These are phyloP conservation scores for Troides aeacus DNA, from an alignment of 2,888 invertebrate species.

Conservation along the genomic window DNA sequence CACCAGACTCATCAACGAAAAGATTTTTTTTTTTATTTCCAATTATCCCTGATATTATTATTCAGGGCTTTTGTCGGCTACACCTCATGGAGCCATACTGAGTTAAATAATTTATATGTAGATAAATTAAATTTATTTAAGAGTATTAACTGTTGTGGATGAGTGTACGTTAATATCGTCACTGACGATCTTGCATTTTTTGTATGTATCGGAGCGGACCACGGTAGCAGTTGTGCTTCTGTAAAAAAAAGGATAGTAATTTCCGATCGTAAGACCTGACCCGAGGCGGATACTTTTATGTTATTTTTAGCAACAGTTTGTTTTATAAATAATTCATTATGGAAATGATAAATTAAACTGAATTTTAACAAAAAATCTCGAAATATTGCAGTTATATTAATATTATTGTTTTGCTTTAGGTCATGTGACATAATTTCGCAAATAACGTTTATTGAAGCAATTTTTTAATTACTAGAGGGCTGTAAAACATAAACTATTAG, in stretches of 20 bases:
- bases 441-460: neutral
- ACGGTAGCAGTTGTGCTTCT: conserved; percentile 54
- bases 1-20: no score
- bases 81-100: no score
- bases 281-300: conserved; percentile 52
- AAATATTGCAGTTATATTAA: neutral
- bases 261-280: conserved; percentile 37
- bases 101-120: no score
- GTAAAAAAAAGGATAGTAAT: conserved; percentile 54
- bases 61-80: no score
- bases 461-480: neutral
- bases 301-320: conserved; percentile 41
- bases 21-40: no score
- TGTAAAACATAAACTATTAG: neutral
- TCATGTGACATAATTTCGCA: neutral
- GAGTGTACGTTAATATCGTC: conserved; percentile 45
- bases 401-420: neutral
- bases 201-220: conserved; percentile 53
- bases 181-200: conserved; percentile 52
- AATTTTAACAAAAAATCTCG: neutral
- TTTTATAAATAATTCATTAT: conserved; percentile 4
- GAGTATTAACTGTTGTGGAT: neutral
- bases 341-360: neutral
- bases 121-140: neutral
- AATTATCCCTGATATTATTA: no score